Percentiles rank a stretch among this genome's conserved stretches.
These are phyloP conservation scores for Noctua comes DNA, from an alignment of 2,888 invertebrate species.

Conservation along the genomic window DNA sequence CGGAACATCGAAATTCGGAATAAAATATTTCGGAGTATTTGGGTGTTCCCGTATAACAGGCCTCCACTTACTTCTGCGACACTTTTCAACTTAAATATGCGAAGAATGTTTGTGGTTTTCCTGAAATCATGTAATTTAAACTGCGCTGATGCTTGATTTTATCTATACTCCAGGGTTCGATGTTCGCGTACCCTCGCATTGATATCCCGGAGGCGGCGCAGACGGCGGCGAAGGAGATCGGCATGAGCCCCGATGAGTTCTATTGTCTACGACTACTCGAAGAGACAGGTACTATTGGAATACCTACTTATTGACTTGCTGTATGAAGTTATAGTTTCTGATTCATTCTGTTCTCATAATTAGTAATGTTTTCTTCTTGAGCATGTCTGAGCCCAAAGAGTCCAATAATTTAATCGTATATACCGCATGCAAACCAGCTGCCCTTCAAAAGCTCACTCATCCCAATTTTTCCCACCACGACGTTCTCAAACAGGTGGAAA, in stretches of 20 bases:
- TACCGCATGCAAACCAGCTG: not conserved
- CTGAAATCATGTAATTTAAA: not conserved
- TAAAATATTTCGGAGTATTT: too few species aligned
- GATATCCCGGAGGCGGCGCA: conserved; percentile 93
- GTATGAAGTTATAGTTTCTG: not conserved
- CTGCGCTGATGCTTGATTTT: not conserved
- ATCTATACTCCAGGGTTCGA: conserved; percentile 91
- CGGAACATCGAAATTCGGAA: too few species aligned
- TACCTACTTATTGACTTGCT: not conserved
- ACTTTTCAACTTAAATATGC: not conserved
- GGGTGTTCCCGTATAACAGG: not conserved
- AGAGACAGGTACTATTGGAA: conserved; percentile 86
- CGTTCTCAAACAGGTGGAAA: not conserved
- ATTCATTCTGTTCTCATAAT: not conserved
- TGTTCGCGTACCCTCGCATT: conserved; percentile 97
- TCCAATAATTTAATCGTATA: not conserved
- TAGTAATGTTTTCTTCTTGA: not conserved
- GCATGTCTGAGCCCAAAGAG: not conserved
- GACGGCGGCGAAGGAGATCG: conserved; percentile 91
- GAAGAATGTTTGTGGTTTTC: not conserved
- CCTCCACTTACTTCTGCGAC: not conserved
- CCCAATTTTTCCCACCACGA: not conserved
- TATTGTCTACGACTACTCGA: conserved; percentile 96
- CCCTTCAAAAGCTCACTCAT: not conserved
- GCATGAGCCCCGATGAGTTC: conserved; percentile 94